Percentiles rank a stretch among this genome's conserved stretches.
phyloP scores from a whole-genome alignment of 1,140 invertebrate genomes.

The Araneus ventricosus region DNA sequence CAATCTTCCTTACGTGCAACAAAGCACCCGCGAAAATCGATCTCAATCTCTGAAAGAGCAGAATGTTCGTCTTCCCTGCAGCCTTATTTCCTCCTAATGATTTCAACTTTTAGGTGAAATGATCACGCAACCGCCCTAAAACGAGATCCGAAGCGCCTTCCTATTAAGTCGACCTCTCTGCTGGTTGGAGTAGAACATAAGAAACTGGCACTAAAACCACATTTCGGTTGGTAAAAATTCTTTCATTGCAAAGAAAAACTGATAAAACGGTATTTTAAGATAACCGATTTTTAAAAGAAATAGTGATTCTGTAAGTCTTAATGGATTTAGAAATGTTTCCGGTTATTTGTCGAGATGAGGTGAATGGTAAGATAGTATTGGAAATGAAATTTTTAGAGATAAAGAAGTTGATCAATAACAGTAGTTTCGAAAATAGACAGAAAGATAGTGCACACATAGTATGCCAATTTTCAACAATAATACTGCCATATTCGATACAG shows the following conservation, averaged over 20 bases:
- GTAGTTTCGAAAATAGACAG: too few relatives aligned
- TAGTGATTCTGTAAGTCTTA: background rate
- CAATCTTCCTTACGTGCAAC: constrained; percentile 19
- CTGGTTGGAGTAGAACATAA: too few relatives aligned
- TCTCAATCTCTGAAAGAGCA: constrained; percentile 6
- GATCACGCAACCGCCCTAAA: constrained; percentile 32
- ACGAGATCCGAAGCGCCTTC: background rate
- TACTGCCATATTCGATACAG: too few relatives aligned
- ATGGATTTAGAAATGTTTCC: background rate
- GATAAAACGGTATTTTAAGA: background rate
- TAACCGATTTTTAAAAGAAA: background rate
- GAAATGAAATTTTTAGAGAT: too few relatives aligned
- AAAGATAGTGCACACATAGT: fast-evolving
- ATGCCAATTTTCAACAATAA: too few relatives aligned
- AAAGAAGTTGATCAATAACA: too few relatives aligned
- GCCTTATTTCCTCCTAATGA: constrained; percentile 46
- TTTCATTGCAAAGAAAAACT: background rate
- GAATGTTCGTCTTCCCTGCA: constrained; percentile 13
- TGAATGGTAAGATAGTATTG: too few relatives aligned
- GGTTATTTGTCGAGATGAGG: too few relatives aligned
- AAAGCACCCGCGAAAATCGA: constrained; percentile 23
- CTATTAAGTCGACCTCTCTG: background rate
- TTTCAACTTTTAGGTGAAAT: constrained; percentile 45
- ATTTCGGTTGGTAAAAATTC: background rate
- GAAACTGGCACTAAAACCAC: background rate